phyloP scores from a whole-genome alignment of 2,113 vertebrate species.

The Brienomyrus longianalis region DNA sequence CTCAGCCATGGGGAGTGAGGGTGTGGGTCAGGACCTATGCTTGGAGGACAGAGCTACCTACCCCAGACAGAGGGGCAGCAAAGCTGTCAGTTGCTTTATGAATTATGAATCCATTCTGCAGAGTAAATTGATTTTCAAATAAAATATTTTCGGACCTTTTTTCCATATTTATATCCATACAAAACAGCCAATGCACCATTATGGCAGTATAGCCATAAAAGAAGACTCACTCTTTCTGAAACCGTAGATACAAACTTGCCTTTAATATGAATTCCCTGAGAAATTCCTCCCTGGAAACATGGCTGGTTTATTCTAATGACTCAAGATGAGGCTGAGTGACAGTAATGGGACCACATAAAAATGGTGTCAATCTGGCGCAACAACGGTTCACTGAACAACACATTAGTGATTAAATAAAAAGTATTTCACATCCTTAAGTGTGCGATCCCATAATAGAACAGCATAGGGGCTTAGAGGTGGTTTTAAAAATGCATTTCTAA shows the following conservation, averaged over 20 bases:
- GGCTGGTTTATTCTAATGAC: constrained; percentile 64
- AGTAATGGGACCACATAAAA: constrained; percentile 58
- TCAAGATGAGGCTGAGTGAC: constrained; percentile 55
- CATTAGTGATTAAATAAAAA: constrained; percentile 57
- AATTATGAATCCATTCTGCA: background rate
- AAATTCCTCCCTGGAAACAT: constrained; percentile 48
- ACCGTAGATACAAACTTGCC: background rate
- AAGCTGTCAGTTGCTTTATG: constrained; percentile 25
- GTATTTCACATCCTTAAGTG: constrained; percentile 45
- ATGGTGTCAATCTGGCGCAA: constrained; percentile 56
- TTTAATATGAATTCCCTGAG: constrained; percentile 34
- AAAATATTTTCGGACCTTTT: background rate
- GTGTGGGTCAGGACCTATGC: background rate
- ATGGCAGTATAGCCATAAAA: background rate
- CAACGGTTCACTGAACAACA: constrained; percentile 55
- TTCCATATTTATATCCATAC: constrained; percentile 22
- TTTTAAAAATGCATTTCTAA: constrained; percentile 41
- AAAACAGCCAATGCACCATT: background rate
- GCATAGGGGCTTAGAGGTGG: constrained; percentile 19
- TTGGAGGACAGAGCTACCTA: background rate
- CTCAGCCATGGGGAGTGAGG: background rate
- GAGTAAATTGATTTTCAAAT: background rate
- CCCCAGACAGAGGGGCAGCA: constrained; percentile 14
- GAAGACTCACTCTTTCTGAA: background rate
- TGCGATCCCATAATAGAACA: constrained; percentile 28